Evolutionary conservation across 2,797 vertebrate species (phyloP).

Genomic region (Phaenicophaeus curvirostris): DNA sequence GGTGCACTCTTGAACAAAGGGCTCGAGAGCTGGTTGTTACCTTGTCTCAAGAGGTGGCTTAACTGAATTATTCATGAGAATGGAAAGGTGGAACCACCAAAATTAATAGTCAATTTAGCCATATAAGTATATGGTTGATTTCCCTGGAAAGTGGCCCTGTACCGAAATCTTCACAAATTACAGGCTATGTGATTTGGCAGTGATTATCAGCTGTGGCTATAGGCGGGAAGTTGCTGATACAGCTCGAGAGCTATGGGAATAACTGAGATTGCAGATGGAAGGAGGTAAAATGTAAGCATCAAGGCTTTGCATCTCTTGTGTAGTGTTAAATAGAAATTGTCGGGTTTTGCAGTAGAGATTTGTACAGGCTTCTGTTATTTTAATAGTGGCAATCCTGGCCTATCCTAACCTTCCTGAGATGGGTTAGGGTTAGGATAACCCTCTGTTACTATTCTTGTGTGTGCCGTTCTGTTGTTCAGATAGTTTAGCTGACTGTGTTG

Average conservation of each 20-base stretch:
- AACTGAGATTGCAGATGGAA: not conserved
- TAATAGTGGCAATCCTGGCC: fast-evolving
- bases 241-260: not conserved
- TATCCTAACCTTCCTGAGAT: not conserved
- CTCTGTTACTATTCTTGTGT: not conserved
- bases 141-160: not conserved
- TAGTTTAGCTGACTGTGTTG: not conserved
- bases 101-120: not conserved
- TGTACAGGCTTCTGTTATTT: not conserved
- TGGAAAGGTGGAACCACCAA: not conserved
- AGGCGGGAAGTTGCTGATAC: not conserved
- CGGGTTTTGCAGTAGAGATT: not conserved
- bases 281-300: not conserved
- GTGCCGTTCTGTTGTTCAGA: not conserved
- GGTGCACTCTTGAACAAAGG: slow-evolving; percentile 26
- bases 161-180: not conserved
- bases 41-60: not conserved
- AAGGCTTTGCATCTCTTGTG: not conserved
- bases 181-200: not conserved
- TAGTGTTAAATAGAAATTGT: not conserved
- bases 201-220: not conserved
- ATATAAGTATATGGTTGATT: not conserved
- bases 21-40: not conserved
- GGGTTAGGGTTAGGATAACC: too few relatives aligned
- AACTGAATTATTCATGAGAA: slow-evolving; percentile 1